Percentiles rank a stretch among this genome's conserved stretches.
phyloP scores from a whole-genome alignment of 2,113 vertebrate species.

The human region GRCh38 chrY:20954501-20955000 shows the following conservation, averaged over 20 bases:
- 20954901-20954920: neutral
- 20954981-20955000: neutral
- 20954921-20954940: neutral
- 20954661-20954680: neutral
- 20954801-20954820: neutral
- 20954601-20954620: neutral
- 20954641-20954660: neutral
- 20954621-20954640: neutral
- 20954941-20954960: neutral
- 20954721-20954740: neutral
- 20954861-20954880: neutral
- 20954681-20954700: neutral
- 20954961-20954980: neutral
- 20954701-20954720: neutral
- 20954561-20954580: neutral
- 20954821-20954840: neutral
- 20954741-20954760: neutral
- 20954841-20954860: neutral
- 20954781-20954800: neutral
- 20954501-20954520: neutral
- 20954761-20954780: neutral
- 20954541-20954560: neutral
- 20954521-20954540: neutral
- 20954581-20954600: neutral
- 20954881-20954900: neutral